phyloP scores from a whole-genome alignment of 2,888 invertebrate genomes.

The Teleiodes luculella region DNA sequence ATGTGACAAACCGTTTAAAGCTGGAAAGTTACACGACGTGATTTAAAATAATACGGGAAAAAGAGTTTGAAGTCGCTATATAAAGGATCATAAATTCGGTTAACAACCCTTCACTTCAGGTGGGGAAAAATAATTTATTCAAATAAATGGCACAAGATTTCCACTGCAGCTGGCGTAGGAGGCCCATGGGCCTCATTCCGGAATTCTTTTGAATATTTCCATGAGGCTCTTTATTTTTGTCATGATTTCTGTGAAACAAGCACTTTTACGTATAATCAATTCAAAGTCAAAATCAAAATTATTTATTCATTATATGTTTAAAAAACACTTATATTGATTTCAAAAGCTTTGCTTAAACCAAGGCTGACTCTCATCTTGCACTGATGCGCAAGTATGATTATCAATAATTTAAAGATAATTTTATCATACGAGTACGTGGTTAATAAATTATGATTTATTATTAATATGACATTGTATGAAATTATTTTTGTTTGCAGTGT shows the following conservation, averaged over 20 bases:
- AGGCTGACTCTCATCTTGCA: too few relatives aligned
- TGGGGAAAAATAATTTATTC: slow-evolving; percentile 74
- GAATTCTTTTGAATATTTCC: slow-evolving; percentile 66
- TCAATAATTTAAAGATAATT: too few relatives aligned
- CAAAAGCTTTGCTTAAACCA: too few relatives aligned
- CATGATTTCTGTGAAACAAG: background rate
- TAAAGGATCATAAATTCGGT: slow-evolving; percentile 55
- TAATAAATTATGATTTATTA: too few relatives aligned
- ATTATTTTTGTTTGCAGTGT: too few relatives aligned
- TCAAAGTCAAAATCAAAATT: too few relatives aligned
- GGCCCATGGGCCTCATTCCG: slow-evolving; percentile 65
- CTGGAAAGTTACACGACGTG: background rate
- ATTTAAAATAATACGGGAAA: slow-evolving; percentile 27
- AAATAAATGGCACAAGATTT: slow-evolving; percentile 71
- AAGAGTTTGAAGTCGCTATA: slow-evolving; percentile 33
- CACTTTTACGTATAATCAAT: background rate
- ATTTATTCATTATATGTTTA: too few relatives aligned
- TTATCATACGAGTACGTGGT: too few relatives aligned
- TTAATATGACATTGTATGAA: too few relatives aligned
- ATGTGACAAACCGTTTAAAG: background rate
- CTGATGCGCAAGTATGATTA: too few relatives aligned
- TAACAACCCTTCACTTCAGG: slow-evolving; percentile 74
- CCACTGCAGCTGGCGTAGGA: slow-evolving; percentile 49
- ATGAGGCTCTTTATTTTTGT: slow-evolving; percentile 52
- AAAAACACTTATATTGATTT: too few relatives aligned